Percentiles rank a stretch among this genome's conserved stretches.
Evolutionary conservation across 2,888 invertebrate species (phyloP).

Genomic region (Allophyes oxyacanthae): DNA sequence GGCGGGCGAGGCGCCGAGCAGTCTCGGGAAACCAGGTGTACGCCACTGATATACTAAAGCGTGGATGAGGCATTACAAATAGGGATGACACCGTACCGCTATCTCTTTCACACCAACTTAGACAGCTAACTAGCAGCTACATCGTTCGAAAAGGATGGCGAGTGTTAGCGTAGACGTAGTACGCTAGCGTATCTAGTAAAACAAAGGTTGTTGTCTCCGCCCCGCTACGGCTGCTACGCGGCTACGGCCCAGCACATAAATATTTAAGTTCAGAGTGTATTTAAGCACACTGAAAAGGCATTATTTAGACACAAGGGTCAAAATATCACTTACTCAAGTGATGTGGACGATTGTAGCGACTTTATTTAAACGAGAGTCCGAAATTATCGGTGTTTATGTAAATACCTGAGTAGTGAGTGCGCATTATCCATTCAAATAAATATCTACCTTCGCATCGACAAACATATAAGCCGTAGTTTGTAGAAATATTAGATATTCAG

Average conservation of each 20-base stretch:
- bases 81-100: slow-evolving; percentile 45
- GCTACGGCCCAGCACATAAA: slow-evolving; percentile 39
- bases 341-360: slow-evolving; percentile 33
- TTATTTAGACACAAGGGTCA: slow-evolving; percentile 50
- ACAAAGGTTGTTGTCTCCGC: slow-evolving; percentile 25
- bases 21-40: slow-evolving; percentile 76
- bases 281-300: slow-evolving; percentile 45
- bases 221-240: slow-evolving; percentile 26
- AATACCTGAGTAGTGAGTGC: not conserved
- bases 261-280: slow-evolving; percentile 49
- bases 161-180: slow-evolving; percentile 16
- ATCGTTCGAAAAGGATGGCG: slow-evolving; percentile 29
- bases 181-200: slow-evolving; percentile 48
- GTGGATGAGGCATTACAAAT: slow-evolving; percentile 56
- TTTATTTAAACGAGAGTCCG: slow-evolving; percentile 13
- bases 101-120: slow-evolving; percentile 50
- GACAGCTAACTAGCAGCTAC: not conserved
- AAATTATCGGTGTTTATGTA: slow-evolving; percentile 8
- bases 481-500: no score
- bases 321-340: slow-evolving; percentile 49
- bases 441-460: no score
- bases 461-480: no score
- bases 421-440: no score
- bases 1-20: slow-evolving; percentile 74
- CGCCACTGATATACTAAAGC: slow-evolving; percentile 55